phyloP scores from a whole-genome alignment of 2,113 vertebrate species.

The Ursus arctos region DNA sequence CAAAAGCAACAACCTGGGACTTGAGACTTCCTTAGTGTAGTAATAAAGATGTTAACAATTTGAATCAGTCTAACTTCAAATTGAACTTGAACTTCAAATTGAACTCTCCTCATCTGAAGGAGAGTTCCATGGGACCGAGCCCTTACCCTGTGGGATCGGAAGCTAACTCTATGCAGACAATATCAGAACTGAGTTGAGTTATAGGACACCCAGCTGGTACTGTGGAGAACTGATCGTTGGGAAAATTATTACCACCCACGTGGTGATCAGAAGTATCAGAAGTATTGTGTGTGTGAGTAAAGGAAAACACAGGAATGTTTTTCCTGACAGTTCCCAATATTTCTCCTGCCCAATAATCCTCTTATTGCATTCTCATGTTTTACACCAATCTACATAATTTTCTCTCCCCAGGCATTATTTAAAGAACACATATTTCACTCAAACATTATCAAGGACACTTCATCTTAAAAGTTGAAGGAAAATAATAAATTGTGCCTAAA shows the following conservation, averaged over 20 bases:
- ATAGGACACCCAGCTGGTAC: neutral
- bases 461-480: neutral
- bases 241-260: neutral
- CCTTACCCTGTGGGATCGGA: neutral
- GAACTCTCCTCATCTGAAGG: neutral
- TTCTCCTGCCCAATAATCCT: neutral
- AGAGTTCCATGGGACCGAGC: neutral
- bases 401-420: neutral
- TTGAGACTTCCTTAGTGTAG: neutral
- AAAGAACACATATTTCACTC: slow-evolving; percentile 22
- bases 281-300: neutral
- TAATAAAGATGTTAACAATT: too few relatives aligned
- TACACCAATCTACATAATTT: neutral
- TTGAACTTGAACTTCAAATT: too few relatives aligned
- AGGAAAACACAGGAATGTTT: neutral
- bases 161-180: neutral
- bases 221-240: neutral
- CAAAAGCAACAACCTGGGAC: neutral
- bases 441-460: slow-evolving; percentile 16
- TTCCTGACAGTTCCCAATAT: neutral
- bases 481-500: neutral
- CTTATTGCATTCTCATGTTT: neutral
- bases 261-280: neutral
- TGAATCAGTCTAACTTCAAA: too few relatives aligned
- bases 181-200: neutral